Percentiles rank a stretch among this genome's conserved stretches.
Conservation (phyloP, 2,797 vertebrate genomes). For the Pelobates cultripes region DNA sequence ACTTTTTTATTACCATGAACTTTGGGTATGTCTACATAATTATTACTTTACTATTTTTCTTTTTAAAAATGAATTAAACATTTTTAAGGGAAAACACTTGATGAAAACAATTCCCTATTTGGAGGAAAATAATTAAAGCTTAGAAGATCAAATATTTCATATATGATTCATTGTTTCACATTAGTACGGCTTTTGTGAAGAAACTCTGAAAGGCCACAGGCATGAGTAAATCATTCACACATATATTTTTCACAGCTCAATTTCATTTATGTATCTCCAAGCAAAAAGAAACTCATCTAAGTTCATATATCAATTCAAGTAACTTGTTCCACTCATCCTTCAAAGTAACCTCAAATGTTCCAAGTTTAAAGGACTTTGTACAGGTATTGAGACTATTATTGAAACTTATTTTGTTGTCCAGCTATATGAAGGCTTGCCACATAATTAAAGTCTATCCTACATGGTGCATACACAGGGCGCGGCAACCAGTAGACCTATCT, state of each 20-base stretch:
- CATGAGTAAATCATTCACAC: slow-evolving; percentile 5
- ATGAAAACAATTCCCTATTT: no score
- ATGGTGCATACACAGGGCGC: no score
- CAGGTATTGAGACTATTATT: background rate
- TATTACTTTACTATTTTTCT: no score
- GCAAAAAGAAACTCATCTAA: slow-evolving; percentile 12
- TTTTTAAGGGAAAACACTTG: no score
- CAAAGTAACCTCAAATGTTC: background rate
- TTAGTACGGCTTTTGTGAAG: background rate
- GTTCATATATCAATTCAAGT: slow-evolving; percentile 2
- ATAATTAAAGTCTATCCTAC: no score
- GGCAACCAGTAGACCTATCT: no score
- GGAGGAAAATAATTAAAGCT: no score
- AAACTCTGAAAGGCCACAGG: background rate
- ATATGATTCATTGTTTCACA: background rate
- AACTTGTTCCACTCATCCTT: background rate
- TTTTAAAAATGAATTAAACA: no score
- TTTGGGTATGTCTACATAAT: no score
- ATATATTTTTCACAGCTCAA: background rate
- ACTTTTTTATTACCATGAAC: no score
- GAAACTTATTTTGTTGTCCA: no score
- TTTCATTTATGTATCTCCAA: slow-evolving; percentile 15
- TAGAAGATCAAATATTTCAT: background rate
- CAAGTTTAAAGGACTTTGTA: background rate
- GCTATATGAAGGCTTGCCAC: no score